These are phyloP conservation scores for Philopotamus ludificatus DNA, from an alignment of 1,140 invertebrate species.

Conservation along the genomic window DNA sequence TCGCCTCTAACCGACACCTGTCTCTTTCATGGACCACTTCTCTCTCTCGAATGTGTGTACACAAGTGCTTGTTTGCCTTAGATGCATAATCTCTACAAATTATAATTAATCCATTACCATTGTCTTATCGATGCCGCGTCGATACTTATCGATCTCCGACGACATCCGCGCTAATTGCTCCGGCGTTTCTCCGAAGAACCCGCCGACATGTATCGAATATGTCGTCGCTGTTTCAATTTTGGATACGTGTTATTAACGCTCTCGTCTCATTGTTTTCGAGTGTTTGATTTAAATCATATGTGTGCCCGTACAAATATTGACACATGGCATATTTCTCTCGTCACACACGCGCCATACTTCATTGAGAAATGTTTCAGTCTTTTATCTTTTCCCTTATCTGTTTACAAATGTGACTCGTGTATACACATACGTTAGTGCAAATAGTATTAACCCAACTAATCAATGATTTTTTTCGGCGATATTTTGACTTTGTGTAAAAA, in stretches of 20 bases:
- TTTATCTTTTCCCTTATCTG: neutral
- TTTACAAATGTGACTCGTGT: neutral
- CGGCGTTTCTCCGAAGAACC: no score
- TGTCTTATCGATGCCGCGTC: neutral
- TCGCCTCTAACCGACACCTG: slow-evolving; percentile 2
- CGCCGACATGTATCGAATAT: no score
- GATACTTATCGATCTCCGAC: neutral
- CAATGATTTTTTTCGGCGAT: neutral
- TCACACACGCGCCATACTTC: neutral
- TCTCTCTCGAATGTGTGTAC: no score
- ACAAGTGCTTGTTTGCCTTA: no score
- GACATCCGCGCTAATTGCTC: neutral
- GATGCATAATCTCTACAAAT: slow-evolving; percentile 12
- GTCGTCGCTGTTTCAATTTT: no score
- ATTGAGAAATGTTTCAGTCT: neutral
- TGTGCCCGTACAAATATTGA: slow-evolving; percentile 36
- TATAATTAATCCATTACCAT: neutral
- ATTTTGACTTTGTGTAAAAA: neutral
- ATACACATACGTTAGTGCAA: neutral
- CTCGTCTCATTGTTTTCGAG: slow-evolving; percentile 17
- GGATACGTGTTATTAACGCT: slow-evolving; percentile 8
- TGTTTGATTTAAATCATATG: slow-evolving; percentile 17
- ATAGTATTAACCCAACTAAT: neutral
- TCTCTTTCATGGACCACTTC: slow-evolving; percentile 2
- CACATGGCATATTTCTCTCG: slow-evolving; percentile 25